Percentiles rank a stretch among this genome's conserved stretches.
phyloP scores from a whole-genome alignment of 2,797 vertebrate species.

The Muraenolepis orangiensis region DNA sequence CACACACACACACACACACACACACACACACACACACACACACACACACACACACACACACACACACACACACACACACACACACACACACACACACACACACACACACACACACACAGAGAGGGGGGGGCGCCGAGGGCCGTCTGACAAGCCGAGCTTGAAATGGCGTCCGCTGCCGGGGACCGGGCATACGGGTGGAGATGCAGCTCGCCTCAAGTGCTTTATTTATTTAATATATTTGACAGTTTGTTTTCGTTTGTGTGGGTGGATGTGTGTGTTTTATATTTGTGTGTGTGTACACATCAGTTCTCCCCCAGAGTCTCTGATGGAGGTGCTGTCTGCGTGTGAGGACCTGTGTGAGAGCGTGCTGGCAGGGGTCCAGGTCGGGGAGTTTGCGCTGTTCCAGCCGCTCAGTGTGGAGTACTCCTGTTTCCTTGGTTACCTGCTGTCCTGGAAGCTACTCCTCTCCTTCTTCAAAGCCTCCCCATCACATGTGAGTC shows the following conservation, averaged over 20 bases:
- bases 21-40: neutral
- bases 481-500: slow-evolving; percentile 88
- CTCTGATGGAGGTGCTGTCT: slow-evolving; percentile 83
- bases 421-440: slow-evolving; percentile 90
- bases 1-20: neutral
- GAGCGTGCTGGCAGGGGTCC: slow-evolving; percentile 81
- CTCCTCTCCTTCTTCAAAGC: slow-evolving; percentile 92
- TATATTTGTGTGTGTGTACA: slow-evolving; percentile 12
- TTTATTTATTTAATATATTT: no score
- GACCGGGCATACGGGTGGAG: neutral
- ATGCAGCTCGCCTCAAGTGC: neutral
- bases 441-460: slow-evolving; percentile 96
- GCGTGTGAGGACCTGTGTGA: slow-evolving; percentile 88
- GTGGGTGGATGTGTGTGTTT: neutral
- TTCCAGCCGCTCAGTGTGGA: slow-evolving; percentile 88
- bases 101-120: no score
- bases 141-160: neutral
- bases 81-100: no score
- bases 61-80: no score
- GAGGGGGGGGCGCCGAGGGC: neutral
- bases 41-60: no score
- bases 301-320: slow-evolving; percentile 86
- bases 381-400: slow-evolving; percentile 88
- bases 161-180: neutral
- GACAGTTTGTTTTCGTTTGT: neutral